phyloP scores from a whole-genome alignment of 2,888 invertebrate species.

The Nephrotoma guestfalica region DNA sequence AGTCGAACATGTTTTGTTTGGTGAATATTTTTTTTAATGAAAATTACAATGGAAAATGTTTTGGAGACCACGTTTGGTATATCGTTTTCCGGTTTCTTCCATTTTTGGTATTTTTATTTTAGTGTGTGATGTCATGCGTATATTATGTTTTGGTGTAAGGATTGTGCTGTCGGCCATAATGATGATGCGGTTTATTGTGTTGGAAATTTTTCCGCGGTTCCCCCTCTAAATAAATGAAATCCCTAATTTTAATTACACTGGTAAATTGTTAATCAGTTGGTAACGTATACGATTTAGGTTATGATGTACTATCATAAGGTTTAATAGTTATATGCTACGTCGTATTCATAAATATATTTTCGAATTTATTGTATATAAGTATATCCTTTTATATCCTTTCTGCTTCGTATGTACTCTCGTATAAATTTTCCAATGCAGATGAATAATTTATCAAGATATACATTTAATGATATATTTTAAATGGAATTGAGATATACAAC shows the following conservation, averaged over 20 bases:
- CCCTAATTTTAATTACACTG: background rate
- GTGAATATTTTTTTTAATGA: background rate
- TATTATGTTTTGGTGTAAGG: background rate
- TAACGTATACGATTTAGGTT: background rate
- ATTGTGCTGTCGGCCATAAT: background rate
- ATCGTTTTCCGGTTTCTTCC: background rate
- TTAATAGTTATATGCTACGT: background rate
- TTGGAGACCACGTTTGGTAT: background rate
- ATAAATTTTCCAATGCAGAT: background rate
- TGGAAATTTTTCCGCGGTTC: background rate
- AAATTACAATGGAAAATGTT: background rate
- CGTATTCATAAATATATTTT: background rate
- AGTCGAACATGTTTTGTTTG: background rate
- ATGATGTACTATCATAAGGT: background rate
- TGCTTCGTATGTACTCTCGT: background rate
- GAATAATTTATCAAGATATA: background rate
- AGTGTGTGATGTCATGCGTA: background rate
- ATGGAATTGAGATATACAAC: background rate
- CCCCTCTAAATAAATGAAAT: background rate
- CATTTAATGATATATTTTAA: background rate
- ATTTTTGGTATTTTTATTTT: background rate
- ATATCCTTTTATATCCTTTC: background rate
- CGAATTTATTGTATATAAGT: background rate
- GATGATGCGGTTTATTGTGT: background rate
- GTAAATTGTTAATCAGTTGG: background rate